Conservation (phyloP, 92 coral and sea anemone genomes). For the Porites rus region DNA sequence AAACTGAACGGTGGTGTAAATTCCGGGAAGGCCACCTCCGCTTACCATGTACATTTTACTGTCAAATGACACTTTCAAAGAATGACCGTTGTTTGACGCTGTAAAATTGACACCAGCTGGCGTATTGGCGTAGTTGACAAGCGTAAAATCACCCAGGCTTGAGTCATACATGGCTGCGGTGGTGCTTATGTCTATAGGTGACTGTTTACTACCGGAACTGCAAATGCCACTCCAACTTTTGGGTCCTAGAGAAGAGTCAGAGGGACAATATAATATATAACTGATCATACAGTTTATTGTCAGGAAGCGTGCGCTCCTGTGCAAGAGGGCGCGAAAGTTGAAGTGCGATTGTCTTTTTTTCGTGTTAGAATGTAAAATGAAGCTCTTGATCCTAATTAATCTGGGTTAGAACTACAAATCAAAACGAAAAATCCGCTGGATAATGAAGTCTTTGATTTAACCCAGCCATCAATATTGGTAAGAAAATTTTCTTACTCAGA, state of each 20-base stretch:
- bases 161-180: constrained; percentile 27
- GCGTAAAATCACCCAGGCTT: not conserved
- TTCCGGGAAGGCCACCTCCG: constrained; percentile 63
- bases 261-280: no score
- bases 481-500: no score
- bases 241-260: constrained; percentile 41
- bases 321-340: no score
- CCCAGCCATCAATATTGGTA: no score
- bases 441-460: no score
- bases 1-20: constrained; percentile 31
- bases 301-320: no score
- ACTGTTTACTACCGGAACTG: constrained; percentile 39
- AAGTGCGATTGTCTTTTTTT: no score
- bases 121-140: constrained; percentile 6
- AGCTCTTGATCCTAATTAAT: no score
- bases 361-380: no score
- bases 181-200: constrained; percentile 59
- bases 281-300: no score
- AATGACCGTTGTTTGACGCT: not conserved
- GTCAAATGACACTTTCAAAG: not conserved
- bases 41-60: constrained; percentile 15
- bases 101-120: constrained; percentile 25
- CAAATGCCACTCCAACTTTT: constrained; percentile 33
- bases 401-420: no score
- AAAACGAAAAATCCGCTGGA: no score